A percentile compares a stretch with the other conserved stretches of the same genome.
Conservation (phyloP, 2,113 vertebrate genomes). For the Potamarius usumacintae region DNA sequence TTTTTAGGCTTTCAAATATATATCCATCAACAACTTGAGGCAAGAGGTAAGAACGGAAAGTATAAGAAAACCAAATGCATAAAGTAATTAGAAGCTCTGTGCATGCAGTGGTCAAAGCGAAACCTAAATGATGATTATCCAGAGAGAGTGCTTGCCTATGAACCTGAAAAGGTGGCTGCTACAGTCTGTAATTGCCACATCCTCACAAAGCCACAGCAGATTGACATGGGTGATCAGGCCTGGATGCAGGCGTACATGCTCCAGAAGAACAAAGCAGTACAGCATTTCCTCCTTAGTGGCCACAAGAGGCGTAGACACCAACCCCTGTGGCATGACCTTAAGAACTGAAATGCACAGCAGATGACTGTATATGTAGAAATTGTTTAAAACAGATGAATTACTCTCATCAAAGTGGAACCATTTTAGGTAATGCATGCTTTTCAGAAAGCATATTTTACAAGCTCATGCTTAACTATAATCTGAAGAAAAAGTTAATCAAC, state of each 20-base stretch:
- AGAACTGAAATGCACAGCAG: conserved; percentile 55
- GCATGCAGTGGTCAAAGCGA: background rate
- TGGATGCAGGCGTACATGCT: conserved; percentile 67
- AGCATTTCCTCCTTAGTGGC: conserved; percentile 70
- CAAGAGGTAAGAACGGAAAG: background rate
- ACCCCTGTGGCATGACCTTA: conserved; percentile 68
- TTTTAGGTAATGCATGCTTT: background rate
- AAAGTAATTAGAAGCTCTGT: background rate
- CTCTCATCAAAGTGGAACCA: background rate
- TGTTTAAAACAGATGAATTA: background rate
- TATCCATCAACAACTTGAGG: background rate
- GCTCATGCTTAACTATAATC: background rate
- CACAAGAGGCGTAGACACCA: conserved; percentile 69
- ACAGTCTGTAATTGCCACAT: conserved; percentile 64
- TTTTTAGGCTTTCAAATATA: background rate
- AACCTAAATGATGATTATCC: background rate
- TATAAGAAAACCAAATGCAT: background rate
- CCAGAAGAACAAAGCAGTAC: conserved; percentile 72
- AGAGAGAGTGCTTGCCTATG: conserved; percentile 64
- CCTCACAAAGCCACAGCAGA: conserved; percentile 73
- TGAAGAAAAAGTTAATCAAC: background rate
- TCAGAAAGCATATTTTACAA: background rate
- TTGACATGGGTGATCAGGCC: conserved; percentile 70
- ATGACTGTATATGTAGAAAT: background rate
- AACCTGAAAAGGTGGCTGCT: conserved; percentile 70